Evolutionary conservation across 1,140 invertebrate genomes (phyloP).

Genomic region (Homalodisca vitripennis): DNA sequence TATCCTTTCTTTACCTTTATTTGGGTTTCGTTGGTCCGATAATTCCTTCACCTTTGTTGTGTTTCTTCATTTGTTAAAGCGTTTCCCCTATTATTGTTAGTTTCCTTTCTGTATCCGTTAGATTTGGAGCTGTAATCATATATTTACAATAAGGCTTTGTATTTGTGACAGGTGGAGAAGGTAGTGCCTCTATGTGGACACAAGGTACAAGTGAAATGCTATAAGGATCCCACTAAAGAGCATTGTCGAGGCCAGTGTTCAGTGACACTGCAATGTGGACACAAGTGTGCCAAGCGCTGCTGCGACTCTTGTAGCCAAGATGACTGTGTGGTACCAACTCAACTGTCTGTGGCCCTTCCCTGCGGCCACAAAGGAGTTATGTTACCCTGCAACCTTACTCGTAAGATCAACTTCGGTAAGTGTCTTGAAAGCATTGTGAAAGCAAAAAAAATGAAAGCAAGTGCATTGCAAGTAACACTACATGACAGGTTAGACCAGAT

Average conservation of each 20-base stretch:
- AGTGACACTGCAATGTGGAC: slow-evolving; percentile 31
- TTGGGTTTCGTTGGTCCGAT: too few relatives aligned
- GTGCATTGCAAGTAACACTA: too few relatives aligned
- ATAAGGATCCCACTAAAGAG: slow-evolving; percentile 5
- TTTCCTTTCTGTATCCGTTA: too few relatives aligned
- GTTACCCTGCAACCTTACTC: slow-evolving; percentile 19
- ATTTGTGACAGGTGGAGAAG: slow-evolving; percentile 50
- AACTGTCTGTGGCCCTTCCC: slow-evolving; percentile 1
- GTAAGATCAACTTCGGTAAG: not conserved
- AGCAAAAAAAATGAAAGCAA: too few relatives aligned
- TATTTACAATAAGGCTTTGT: not conserved
- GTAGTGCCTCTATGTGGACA: slow-evolving; percentile 43
- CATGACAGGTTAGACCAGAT: too few relatives aligned
- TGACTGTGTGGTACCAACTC: slow-evolving; percentile 19
- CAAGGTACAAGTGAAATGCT: slow-evolving; percentile 33
- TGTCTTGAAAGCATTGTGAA: too few relatives aligned
- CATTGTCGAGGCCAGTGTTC: slow-evolving; percentile 25
- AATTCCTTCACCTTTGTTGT: too few relatives aligned
- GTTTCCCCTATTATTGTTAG: too few relatives aligned
- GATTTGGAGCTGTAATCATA: too few relatives aligned
- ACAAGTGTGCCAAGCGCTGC: slow-evolving; percentile 31
- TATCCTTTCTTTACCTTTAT: too few relatives aligned
- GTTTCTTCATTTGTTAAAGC: too few relatives aligned
- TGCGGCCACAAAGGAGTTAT: slow-evolving; percentile 33
- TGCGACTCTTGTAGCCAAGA: slow-evolving; percentile 18